Conservation (phyloP, 1,140 invertebrate species). For the Eufriesea mexicana region DNA sequence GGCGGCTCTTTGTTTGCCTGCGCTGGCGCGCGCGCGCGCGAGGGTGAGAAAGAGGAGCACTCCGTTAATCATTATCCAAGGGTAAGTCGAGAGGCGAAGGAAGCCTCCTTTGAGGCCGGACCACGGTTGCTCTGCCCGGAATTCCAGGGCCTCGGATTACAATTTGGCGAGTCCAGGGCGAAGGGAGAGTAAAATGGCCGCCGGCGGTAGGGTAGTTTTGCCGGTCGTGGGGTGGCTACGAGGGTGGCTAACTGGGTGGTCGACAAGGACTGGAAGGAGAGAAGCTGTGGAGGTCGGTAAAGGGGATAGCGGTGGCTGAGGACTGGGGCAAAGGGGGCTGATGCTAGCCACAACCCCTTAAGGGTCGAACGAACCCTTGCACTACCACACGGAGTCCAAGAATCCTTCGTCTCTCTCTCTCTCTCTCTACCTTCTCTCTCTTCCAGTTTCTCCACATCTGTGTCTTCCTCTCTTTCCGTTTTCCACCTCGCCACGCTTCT, state of each 20-base stretch:
- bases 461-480: conserved; percentile 44
- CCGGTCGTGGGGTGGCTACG: conserved; percentile 69
- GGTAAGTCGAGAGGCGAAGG: conserved; percentile 72
- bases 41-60: conserved; percentile 68
- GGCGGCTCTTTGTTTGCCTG: conserved; percentile 60
- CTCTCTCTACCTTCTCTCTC: conserved; percentile 38
- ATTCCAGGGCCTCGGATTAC: conserved; percentile 79
- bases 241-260: conserved; percentile 78
- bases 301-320: conserved; percentile 64
- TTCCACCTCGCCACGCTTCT: conserved; percentile 41
- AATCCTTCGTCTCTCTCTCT: conserved; percentile 51
- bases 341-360: conserved; percentile 83
- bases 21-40: conserved; percentile 12
- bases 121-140: conserved; percentile 72
- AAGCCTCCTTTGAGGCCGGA: conserved; percentile 76
- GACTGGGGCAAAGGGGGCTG: conserved; percentile 68
- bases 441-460: conserved; percentile 47
- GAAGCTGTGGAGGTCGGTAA: conserved; percentile 54
- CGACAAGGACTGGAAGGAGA: conserved; percentile 72
- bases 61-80: conserved; percentile 71
- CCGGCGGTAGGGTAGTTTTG: conserved; percentile 77
- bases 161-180: conserved; percentile 78
- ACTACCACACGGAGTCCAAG: conserved; percentile 74
- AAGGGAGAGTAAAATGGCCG: conserved; percentile 82
- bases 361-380: conserved; percentile 82